Conservation (phyloP, 2,797 vertebrate species). For the Peromyscus eremicus region DNA sequence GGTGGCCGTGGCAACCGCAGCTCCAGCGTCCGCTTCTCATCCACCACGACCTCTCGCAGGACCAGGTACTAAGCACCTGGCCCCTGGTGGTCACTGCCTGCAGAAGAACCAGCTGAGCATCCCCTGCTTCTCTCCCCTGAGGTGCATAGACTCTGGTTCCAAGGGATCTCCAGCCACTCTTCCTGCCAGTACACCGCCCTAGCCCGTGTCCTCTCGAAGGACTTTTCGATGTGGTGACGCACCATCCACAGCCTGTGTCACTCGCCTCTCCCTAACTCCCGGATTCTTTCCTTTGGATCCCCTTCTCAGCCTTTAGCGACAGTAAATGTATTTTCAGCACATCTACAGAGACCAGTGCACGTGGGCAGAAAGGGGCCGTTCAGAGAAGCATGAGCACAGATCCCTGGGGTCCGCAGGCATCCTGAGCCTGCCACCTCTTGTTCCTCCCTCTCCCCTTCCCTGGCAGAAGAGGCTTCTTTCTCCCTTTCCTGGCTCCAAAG, state of each 20-base stretch:
- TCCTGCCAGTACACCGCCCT: background rate
- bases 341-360: fast-evolving
- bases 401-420: background rate
- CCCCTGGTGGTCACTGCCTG: background rate
- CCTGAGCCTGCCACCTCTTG: background rate
- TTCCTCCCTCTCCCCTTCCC: background rate
- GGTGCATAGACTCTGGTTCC: background rate
- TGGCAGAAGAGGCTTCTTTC: background rate
- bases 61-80: conserved; percentile 64
- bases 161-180: background rate
- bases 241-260: background rate
- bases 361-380: background rate
- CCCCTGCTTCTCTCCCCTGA: background rate
- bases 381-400: background rate
- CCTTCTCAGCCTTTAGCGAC: background rate
- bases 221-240: background rate
- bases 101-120: background rate
- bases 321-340: background rate
- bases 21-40: conserved; percentile 66
- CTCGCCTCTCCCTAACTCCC: background rate
- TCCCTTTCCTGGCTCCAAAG: background rate
- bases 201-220: background rate
- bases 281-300: background rate
- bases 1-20: conserved; percentile 25
- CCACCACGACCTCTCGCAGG: conserved; percentile 66